Evolutionary conservation across 1,140 invertebrate genomes (phyloP).

Genomic region (Steinernema khuongi): DNA sequence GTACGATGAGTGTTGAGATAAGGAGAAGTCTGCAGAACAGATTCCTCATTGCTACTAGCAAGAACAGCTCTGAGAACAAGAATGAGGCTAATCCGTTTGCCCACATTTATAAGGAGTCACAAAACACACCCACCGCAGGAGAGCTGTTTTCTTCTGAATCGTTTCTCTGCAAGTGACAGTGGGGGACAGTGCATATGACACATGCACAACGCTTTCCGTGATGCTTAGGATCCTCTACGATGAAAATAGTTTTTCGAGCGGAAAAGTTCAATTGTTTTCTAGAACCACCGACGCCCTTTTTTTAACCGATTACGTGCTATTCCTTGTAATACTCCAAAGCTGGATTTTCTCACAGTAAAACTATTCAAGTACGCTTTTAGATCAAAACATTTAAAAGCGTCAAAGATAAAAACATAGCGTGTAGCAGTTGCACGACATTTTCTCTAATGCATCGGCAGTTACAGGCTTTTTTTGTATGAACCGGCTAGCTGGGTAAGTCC

Average conservation of each 20-base stretch:
- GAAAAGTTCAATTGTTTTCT: neutral
- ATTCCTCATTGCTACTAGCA: neutral
- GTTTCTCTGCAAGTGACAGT: neutral
- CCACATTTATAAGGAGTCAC: neutral
- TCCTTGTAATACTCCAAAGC: too few species aligned
- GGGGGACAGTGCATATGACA: neutral
- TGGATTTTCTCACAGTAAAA: too few species aligned
- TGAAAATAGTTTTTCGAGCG: neutral
- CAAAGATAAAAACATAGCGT: too few species aligned
- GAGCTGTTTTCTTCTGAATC: neutral
- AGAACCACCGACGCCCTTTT: neutral
- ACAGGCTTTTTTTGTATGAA: too few species aligned
- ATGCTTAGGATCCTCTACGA: neutral
- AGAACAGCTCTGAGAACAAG: neutral
- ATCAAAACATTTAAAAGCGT: too few species aligned
- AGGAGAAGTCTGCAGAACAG: slow-evolving; percentile 1
- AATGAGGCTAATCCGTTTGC: neutral
- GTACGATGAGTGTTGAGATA: neutral
- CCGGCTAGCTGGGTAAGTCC: too few species aligned
- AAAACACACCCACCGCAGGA: neutral
- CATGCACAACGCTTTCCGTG: neutral
- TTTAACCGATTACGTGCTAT: too few species aligned
- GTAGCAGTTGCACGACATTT: neutral
- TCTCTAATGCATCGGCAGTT: too few species aligned
- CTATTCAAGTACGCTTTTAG: too few species aligned